Percentiles rank a stretch among this genome's conserved stretches.
These are phyloP conservation scores for Gambelia wislizenii DNA, from an alignment of 2,797 vertebrate genomes.

Conservation along the genomic window DNA sequence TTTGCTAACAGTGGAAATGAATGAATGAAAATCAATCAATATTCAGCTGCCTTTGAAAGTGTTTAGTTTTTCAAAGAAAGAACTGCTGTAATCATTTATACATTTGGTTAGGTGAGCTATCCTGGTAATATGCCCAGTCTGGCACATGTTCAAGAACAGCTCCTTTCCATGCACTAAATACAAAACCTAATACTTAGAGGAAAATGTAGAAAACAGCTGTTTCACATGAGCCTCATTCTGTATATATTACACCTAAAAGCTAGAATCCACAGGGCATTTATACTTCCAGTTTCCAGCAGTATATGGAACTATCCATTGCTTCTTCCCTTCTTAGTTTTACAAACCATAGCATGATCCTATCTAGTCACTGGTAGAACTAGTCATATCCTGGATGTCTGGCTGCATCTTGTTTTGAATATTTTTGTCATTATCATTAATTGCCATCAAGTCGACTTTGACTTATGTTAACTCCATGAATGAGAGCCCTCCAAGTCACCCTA, in stretches of 20 bases:
- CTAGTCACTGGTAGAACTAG: neutral
- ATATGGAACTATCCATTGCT: neutral
- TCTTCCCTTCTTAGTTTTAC: neutral
- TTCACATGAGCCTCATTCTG: neutral
- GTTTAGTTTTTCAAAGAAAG: constrained; percentile 15
- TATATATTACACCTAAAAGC: constrained; percentile 13
- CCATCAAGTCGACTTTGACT: no score
- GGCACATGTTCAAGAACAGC: neutral
- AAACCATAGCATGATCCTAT: neutral
- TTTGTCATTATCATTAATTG: no score
- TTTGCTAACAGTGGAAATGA: constrained; percentile 50
- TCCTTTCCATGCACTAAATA: neutral
- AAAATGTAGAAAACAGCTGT: constrained; percentile 17
- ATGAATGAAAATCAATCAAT: neutral
- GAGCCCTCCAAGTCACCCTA: no score
- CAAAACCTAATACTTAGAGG: neutral
- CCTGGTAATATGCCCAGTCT: constrained; percentile 18
- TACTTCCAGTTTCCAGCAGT: neutral
- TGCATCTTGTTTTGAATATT: no score
- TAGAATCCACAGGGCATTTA: neutral
- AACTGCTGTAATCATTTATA: constrained; percentile 12
- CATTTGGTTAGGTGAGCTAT: neutral
- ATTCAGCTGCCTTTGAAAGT: constrained; percentile 26
- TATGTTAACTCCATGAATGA: no score
- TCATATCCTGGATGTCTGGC: no score